Conservation (phyloP, 2,113 vertebrate species). For the Oriolus oriolus region DNA sequence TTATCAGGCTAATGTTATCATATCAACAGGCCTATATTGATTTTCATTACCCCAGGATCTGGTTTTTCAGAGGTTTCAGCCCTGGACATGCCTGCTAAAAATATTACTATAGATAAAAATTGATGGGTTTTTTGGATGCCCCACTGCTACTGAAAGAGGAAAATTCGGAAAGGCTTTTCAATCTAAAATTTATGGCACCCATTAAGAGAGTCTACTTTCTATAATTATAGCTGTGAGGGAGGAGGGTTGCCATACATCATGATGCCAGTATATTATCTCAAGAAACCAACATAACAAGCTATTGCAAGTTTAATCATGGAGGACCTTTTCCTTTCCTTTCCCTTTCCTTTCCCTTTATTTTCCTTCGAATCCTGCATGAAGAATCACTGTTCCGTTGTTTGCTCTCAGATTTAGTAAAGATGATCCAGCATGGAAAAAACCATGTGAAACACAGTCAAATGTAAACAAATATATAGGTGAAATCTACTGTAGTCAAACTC, state of each 20-base stretch:
- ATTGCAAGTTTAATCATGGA: neutral
- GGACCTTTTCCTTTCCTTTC: neutral
- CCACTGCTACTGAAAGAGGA: neutral
- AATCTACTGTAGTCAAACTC: neutral
- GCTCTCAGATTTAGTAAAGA: neutral
- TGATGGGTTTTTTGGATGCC: neutral
- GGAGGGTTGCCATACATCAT: neutral
- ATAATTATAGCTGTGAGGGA: neutral
- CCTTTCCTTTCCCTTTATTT: neutral
- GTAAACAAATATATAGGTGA: neutral
- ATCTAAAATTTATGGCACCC: neutral
- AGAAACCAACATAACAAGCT: neutral
- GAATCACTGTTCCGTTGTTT: neutral
- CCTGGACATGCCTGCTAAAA: neutral
- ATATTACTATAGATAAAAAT: neutral
- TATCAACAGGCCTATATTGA: neutral
- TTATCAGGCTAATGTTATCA: accelerated
- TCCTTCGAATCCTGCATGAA: neutral
- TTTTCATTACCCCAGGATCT: neutral
- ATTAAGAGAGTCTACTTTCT: neutral
- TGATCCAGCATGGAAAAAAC: neutral
- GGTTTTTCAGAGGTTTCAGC: neutral
- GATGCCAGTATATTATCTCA: neutral
- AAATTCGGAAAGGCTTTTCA: neutral
- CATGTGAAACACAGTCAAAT: neutral